Conservation (phyloP, 2,113 vertebrate species). For the Furnarius figulus region DNA sequence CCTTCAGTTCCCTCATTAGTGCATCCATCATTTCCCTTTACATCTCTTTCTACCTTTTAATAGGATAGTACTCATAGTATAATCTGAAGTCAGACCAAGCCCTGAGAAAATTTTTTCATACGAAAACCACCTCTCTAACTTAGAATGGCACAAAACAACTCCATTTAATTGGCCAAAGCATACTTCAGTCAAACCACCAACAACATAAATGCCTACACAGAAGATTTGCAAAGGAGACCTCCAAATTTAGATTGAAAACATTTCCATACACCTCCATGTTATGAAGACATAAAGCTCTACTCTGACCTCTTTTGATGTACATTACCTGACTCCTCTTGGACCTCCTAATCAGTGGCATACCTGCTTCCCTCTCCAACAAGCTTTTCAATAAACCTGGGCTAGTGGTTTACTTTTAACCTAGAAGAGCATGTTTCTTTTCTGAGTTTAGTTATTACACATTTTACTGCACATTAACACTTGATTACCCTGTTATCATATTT, state of each 20-base stretch:
- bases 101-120: slow-evolving; percentile 20
- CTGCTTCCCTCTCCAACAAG: neutral
- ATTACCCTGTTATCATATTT: neutral
- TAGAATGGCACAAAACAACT: neutral
- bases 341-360: neutral
- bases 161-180: neutral
- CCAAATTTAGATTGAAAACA: neutral
- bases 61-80: neutral
- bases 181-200: slow-evolving; percentile 39
- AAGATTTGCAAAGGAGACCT: neutral
- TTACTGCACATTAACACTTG: neutral
- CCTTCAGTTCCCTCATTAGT: neutral
- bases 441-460: neutral
- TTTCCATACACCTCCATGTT: neutral
- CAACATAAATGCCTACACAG: neutral
- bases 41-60: neutral
- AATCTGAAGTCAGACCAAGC: slow-evolving; percentile 3
- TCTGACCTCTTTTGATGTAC: neutral
- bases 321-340: neutral
- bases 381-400: neutral
- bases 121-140: slow-evolving; percentile 29
- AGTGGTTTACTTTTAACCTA: neutral
- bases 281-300: neutral
- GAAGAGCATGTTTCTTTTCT: neutral
- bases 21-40: neutral